Evolutionary conservation across 2,797 vertebrate genomes (phyloP), one percentile per base, ranked within the genome.

Genomic region (Sebastes baramenuke): DNA sequence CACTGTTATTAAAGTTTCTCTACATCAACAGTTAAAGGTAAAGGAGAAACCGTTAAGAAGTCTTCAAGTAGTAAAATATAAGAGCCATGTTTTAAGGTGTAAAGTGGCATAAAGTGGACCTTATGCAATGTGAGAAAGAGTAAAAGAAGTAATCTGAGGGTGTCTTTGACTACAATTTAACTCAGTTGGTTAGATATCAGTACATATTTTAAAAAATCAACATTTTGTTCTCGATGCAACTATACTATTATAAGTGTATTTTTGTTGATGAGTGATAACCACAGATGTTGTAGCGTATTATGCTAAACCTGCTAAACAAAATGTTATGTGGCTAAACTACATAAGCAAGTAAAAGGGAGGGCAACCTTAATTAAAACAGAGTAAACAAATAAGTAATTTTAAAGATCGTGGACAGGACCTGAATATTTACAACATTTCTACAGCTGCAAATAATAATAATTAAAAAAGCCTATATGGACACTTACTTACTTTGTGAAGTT

Each of bases 51-150:
- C 3, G 24, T 38, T n/a, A 12, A 74, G 42, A 67, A 27, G 58
- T 67, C 1, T 72, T 54, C 8, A 58, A 25, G 73, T 75, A 34
- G 34, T 6, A 72, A 61, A 85, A 73, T 42, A 61, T 27, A 29
- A 58, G 25, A 36, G 58, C 61, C 18, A 64, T 32, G 70, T 88
- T 87, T 84, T 59, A 56, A 80, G 18, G 11, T 67, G 49, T 42
- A 27, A 83, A 59, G 11, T 68, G 27, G 18, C 22, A 52, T 73
- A n/a, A 38, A 4, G 71, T 66, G 52, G 49, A 66, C 3, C 22
- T 16, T 8, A 9, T 68, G 72, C 2, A 55, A 34, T 16, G 18
- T 42, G 42, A 69, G 8, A 75, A 59, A 46, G 20, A 34, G 20
- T 49, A 29, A 70, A 79, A 54, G 16, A 83, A 72, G 67, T 79